Percentiles rank a stretch among this genome's conserved stretches.
Evolutionary conservation across 2,797 vertebrate genomes (phyloP).

Genomic region (Bryconaethiops microstoma): DNA sequence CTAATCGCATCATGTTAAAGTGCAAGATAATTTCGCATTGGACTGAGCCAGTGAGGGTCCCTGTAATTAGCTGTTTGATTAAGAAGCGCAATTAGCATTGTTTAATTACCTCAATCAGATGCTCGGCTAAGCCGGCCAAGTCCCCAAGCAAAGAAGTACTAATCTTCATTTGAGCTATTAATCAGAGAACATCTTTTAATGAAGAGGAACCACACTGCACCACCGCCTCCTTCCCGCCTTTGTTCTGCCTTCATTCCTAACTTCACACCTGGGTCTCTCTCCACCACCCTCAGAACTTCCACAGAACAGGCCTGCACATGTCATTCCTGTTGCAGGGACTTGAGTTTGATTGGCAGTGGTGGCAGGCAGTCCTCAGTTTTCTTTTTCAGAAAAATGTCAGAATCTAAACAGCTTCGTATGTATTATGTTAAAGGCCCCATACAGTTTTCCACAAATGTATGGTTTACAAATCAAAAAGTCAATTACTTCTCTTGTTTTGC

Average conservation of each 20-base stretch:
- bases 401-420: too few relatives aligned
- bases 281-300: background rate
- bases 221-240: background rate
- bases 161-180: slow-evolving; percentile 56
- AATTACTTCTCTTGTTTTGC: too few relatives aligned
- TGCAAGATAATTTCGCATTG: slow-evolving; percentile 57
- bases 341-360: background rate
- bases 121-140: slow-evolving; percentile 57
- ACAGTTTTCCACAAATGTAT: too few relatives aligned
- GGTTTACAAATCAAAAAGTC: too few relatives aligned
- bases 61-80: slow-evolving; percentile 71
- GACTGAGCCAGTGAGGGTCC: slow-evolving; percentile 57
- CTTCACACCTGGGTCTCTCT: too few relatives aligned
- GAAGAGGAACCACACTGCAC: slow-evolving; percentile 18
- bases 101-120: slow-evolving; percentile 74
- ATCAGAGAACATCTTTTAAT: slow-evolving; percentile 55
- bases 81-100: slow-evolving; percentile 70
- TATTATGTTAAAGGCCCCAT: too few relatives aligned
- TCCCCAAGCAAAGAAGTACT: slow-evolving; percentile 45
- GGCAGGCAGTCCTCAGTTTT: background rate
- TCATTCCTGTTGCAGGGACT: background rate
- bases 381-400: too few relatives aligned
- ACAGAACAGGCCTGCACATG: background rate
- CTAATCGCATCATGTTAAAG: slow-evolving; percentile 53
- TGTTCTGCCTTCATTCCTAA: background rate